These are phyloP conservation scores for Aleadryas rufinucha DNA, from an alignment of 2,113 vertebrate species.

Conservation along the genomic window DNA sequence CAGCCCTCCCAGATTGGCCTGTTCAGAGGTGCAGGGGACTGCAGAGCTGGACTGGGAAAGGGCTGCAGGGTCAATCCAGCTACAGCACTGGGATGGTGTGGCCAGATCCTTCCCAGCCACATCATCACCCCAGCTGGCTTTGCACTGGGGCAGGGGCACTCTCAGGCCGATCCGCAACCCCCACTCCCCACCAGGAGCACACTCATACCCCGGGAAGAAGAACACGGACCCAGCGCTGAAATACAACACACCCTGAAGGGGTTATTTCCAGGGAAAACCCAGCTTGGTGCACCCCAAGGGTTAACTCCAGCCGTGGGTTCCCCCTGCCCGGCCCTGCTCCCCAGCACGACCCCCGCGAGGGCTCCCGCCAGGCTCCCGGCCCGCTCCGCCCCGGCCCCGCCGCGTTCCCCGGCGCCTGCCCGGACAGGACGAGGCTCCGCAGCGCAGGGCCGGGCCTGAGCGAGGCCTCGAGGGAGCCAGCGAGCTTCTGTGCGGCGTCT, in stretches of 20 bases:
- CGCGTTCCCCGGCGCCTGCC: not conserved
- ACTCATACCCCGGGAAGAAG: not conserved
- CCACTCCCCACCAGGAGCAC: not conserved
- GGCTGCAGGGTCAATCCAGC: not conserved
- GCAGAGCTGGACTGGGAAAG: not conserved
- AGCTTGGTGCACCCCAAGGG: not conserved
- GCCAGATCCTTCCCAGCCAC: not conserved
- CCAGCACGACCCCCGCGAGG: not conserved
- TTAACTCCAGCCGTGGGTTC: not conserved
- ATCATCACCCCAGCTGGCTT: not conserved
- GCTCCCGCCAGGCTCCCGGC: not conserved
- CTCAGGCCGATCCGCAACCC: rapidly evolving
- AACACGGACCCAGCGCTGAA: rapidly evolving
- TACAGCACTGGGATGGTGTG: not conserved
- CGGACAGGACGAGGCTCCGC: not conserved
- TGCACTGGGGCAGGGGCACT: not conserved
- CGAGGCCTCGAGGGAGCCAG: not conserved
- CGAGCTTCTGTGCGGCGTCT: slow-evolving; percentile 1
- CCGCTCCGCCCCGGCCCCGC: not conserved
- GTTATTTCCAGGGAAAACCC: not conserved
- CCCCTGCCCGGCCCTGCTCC: not conserved
- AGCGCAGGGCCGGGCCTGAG: not conserved
- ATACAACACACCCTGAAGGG: too few species aligned
- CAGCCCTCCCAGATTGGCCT: not conserved
- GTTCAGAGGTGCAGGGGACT: not conserved